These are phyloP conservation scores for Anguilla anguilla DNA, from an alignment of 2,797 vertebrate genomes.

Conservation along the genomic window DNA sequence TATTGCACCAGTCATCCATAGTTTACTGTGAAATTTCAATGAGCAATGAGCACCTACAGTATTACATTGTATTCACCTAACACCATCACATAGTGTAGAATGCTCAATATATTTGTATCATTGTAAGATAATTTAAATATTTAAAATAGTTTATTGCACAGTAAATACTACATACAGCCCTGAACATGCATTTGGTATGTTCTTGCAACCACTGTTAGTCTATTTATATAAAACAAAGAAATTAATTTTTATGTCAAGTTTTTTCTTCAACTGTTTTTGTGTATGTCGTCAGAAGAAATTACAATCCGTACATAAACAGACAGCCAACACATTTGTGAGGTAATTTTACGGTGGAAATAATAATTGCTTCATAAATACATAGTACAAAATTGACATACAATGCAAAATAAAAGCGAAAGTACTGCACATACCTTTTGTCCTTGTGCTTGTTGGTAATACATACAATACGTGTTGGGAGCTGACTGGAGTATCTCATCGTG, in stretches of 20 bases:
- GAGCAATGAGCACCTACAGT: not conserved
- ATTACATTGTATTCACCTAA: not conserved
- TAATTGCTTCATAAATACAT: not conserved
- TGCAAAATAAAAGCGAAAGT: not conserved
- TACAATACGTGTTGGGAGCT: not conserved
- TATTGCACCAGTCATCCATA: not conserved
- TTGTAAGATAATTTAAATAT: too few species aligned
- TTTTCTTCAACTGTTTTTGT: too few species aligned
- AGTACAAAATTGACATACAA: not conserved
- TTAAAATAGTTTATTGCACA: not conserved
- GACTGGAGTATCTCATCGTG: not conserved
- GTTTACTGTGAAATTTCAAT: not conserved
- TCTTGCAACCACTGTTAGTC: too few species aligned
- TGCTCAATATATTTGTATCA: too few species aligned
- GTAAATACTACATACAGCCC: not conserved
- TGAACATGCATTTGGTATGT: too few species aligned
- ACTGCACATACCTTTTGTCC: not conserved
- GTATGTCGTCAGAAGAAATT: too few species aligned
- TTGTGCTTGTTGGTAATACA: not conserved
- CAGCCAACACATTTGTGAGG: too few species aligned
- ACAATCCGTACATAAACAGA: too few species aligned
- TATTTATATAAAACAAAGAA: too few species aligned
- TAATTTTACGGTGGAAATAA: not conserved
- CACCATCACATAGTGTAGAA: not conserved
- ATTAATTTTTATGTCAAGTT: too few species aligned